phyloP scores from a whole-genome alignment of 2,113 vertebrate genomes.

The Maccullochella peelii region DNA sequence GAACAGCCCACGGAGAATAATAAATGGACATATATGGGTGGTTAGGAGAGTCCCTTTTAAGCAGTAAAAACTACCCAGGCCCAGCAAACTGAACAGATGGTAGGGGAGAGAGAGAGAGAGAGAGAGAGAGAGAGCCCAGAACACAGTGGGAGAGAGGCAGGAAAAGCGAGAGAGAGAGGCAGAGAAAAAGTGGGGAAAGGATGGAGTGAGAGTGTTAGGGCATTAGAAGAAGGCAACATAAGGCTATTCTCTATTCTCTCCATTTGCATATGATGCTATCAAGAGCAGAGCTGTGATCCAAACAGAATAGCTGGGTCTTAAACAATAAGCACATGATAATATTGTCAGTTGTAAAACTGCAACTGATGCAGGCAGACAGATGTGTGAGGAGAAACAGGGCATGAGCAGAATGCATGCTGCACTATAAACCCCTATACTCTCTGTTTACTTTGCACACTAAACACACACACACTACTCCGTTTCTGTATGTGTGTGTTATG shows the following conservation, averaged over 20 bases:
- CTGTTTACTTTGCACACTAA: conserved; percentile 67
- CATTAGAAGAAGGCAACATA: conserved; percentile 69
- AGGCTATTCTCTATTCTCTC: conserved; percentile 53
- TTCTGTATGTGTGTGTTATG: conserved; percentile 31
- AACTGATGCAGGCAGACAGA: conserved; percentile 56
- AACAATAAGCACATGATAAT: conserved; percentile 58
- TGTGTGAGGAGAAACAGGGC: conserved; percentile 62
- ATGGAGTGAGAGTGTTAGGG: conserved; percentile 55
- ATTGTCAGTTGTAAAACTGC: conserved; percentile 61
- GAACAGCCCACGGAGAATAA: conserved; percentile 73
- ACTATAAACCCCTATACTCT: conserved; percentile 60
- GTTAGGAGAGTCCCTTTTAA: conserved; percentile 82
- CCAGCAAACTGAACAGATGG: conserved; percentile 84
- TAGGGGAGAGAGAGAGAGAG: conserved; percentile 67
- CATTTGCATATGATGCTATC: conserved; percentile 58
- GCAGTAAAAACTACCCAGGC: conserved; percentile 77
- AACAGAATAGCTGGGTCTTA: conserved; percentile 48
- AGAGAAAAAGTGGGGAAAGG: conserved; percentile 35
- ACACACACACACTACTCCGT: conserved; percentile 37
- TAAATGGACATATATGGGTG: conserved; percentile 83
- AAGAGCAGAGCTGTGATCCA: conserved; percentile 50
- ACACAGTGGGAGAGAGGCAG: conserved; percentile 77
- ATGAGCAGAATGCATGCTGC: conserved; percentile 62
- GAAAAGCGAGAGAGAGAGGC: conserved; percentile 51
- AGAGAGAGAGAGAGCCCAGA: conserved; percentile 74